These are phyloP conservation scores for Balearica regulorum DNA, from an alignment of 2,797 vertebrate species.

Conservation along the genomic window DNA sequence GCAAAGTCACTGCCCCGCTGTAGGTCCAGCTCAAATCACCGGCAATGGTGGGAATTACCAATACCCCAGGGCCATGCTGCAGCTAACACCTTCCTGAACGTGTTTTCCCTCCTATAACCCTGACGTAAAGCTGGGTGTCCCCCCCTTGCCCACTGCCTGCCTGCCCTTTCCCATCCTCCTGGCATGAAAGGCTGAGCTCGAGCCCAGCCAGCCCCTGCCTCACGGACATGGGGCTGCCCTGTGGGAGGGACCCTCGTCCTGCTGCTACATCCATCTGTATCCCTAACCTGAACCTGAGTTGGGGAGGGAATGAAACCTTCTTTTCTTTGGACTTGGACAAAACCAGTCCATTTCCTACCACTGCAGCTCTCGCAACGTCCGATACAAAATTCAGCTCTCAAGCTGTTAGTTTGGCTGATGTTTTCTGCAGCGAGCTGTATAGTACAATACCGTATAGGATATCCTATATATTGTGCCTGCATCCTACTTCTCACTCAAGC, in stretches of 20 bases:
- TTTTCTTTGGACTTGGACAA: not conserved
- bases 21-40: not conserved
- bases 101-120: not conserved
- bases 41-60: not conserved
- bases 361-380: not conserved
- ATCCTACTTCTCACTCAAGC: not conserved
- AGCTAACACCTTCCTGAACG: not conserved
- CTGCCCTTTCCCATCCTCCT: not conserved
- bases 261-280: not conserved
- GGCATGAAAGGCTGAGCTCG: not conserved
- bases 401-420: not conserved
- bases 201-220: not conserved
- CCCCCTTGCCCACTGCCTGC: not conserved
- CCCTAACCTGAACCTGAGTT: not conserved
- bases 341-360: not conserved
- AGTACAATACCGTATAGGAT: not conserved
- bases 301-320: not conserved
- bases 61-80: not conserved
- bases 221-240: accelerated
- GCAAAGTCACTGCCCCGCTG: accelerated
- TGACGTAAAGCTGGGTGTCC: not conserved
- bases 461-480: not conserved
- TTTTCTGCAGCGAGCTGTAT: not conserved
- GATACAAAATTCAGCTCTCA: not conserved
- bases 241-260: not conserved